These are phyloP conservation scores for Neostethus bicornis DNA, from an alignment of 2,797 vertebrate species.

Conservation along the genomic window DNA sequence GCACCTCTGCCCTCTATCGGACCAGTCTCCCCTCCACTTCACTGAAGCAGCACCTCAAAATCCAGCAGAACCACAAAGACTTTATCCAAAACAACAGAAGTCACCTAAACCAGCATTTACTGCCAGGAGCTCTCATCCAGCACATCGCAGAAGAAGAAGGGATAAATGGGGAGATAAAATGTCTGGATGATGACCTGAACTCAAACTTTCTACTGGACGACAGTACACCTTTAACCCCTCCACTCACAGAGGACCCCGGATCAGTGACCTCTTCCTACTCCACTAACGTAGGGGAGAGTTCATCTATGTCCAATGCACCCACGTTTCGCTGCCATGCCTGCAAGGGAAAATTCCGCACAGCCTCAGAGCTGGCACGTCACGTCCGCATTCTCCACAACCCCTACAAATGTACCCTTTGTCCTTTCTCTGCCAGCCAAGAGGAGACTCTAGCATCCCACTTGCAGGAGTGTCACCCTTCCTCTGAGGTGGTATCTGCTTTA, in stretches of 20 bases:
- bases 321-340: conserved; percentile 90
- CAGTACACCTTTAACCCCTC: conserved; percentile 74
- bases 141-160: conserved; percentile 80
- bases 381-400: conserved; percentile 93
- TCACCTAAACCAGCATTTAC: conserved; percentile 58
- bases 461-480: conserved; percentile 84
- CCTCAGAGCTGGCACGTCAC: conserved; percentile 89
- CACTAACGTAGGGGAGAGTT: conserved; percentile 53
- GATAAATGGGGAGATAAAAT: conserved; percentile 63
- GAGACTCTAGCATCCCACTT: conserved; percentile 88
- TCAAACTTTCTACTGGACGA: conserved; percentile 70
- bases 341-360: conserved; percentile 94
- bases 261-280: conserved; percentile 72
- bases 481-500: conserved; percentile 50
- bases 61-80: conserved; percentile 76
- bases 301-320: conserved; percentile 52
- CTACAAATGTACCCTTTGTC: conserved; percentile 91
- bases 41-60: conserved; percentile 77
- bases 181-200: conserved; percentile 68
- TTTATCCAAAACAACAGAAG: conserved; percentile 63
- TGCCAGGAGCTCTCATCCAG: conserved; percentile 67
- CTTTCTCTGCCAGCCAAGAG: conserved; percentile 90
- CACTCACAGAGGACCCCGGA: conserved; percentile 74
- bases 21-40: conserved; percentile 56
- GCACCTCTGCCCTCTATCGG: conserved; percentile 77